Evolutionary conservation across 2,797 vertebrate genomes (phyloP), one percentile per base, ranked within the genome.

Genomic region (Oreonectes daqikongensis): DNA sequence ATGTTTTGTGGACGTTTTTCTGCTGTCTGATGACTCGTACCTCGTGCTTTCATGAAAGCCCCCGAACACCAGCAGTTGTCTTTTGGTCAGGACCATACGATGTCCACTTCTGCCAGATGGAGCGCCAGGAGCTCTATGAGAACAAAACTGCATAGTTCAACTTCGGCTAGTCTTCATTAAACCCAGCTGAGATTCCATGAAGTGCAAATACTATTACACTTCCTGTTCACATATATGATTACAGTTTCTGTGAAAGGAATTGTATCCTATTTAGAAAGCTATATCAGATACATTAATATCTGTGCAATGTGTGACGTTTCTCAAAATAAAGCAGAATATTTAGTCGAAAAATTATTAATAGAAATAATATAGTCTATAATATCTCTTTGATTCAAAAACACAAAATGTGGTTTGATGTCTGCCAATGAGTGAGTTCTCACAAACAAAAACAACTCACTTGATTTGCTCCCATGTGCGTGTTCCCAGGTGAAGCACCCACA

Each of bases 11-110:
- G 22, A 55, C 4, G 22, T 26, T 18, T 57, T 2, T n/a, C 26
- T 60, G 8, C 18, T 35, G 28, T 32, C 15, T 18, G 2, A 32
- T 32, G 15, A 38, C 35, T 15, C 12, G 46, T 79, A 98, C 97
- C 96, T 95, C 2, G 91, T 69, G 5, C 93, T 98, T 86, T 99
- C 96, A 20, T 99, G 97, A 86, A 99, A 99, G n/a, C 97, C 97
- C 77, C 97, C 97, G 7, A 99, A 99, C 80, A 99, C 67, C 4
- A 99, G 84, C 74, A 99, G 90, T 55, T 96, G 95, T 77, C 90
- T 94, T 88, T 94, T 99, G 86, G 94, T 93, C 28, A 91, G 91
- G 7, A 95, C 95, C 96, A 99, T 96, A 17, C 96, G 91, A 84
- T 99, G 97, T 1, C 97, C 97, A 5, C 97, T 99, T 77, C 97